Percentiles rank a stretch among this genome's conserved stretches.
Conservation (phyloP, 2,888 invertebrate species). For the Andrena bicolor region DNA sequence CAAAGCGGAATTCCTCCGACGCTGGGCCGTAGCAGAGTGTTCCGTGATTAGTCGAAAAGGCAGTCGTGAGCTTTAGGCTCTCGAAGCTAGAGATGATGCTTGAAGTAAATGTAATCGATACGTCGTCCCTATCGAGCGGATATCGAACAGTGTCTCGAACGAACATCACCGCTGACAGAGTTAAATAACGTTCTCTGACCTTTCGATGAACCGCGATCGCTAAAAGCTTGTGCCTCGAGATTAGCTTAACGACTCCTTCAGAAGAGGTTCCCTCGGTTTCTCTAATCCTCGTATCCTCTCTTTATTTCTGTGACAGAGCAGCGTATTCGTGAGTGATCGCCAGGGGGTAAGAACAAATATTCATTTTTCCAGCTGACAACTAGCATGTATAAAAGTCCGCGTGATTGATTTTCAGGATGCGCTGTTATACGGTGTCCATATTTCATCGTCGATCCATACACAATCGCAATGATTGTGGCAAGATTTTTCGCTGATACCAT, state of each 20-base stretch:
- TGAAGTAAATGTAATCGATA: too few species aligned
- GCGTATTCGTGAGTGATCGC: constrained; percentile 39
- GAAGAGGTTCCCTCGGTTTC: constrained; percentile 32
- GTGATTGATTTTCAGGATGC: constrained; percentile 43
- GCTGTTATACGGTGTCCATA: constrained; percentile 31
- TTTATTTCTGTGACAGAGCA: constrained; percentile 32
- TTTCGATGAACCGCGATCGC: constrained; percentile 51
- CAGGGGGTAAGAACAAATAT: constrained; percentile 48
- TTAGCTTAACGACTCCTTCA: constrained; percentile 55
- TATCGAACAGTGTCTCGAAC: constrained; percentile 22
- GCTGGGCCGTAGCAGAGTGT: too few species aligned
- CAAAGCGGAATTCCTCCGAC: too few species aligned
- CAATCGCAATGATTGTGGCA: constrained; percentile 4
- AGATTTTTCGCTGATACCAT: constrained; percentile 10
- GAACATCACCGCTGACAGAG: constrained; percentile 52
- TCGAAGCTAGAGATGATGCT: too few species aligned
- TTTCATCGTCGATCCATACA: constrained; percentile 28
- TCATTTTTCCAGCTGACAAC: constrained; percentile 50
- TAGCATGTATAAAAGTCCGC: not conserved
- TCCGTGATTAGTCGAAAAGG: too few species aligned
- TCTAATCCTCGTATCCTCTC: constrained; percentile 40
- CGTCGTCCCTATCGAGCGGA: constrained; percentile 18
- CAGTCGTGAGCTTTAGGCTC: too few species aligned
- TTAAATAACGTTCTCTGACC: constrained; percentile 56
- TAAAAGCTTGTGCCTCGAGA: constrained; percentile 50